Conservation (phyloP, 2,113 vertebrate species). For the Cyrtonyx montezumae region DNA sequence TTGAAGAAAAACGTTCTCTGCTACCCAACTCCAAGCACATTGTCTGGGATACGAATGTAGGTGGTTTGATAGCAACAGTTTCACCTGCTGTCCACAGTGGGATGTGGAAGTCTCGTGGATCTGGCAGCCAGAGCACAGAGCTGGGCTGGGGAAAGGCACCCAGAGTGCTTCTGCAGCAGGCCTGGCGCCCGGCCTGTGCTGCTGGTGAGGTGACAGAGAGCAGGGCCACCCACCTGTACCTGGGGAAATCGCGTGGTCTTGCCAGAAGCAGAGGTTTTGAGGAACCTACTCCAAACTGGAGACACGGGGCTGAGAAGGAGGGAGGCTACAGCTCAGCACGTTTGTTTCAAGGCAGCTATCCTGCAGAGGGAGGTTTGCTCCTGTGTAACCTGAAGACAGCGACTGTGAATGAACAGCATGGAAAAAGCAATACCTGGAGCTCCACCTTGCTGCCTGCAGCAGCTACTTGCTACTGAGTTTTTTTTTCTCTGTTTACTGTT, state of each 20-base stretch:
- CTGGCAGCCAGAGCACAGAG: neutral
- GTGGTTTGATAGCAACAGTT: neutral
- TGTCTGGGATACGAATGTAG: neutral
- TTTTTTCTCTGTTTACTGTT: neutral
- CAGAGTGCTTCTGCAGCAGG: neutral
- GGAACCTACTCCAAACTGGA: neutral
- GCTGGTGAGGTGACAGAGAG: fast-evolving
- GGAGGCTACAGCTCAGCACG: neutral
- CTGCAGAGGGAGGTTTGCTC: neutral
- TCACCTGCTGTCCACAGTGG: neutral
- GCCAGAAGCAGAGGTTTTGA: neutral
- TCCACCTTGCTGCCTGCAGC: neutral
- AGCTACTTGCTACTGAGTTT: neutral
- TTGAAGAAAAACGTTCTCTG: neutral
- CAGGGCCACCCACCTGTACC: neutral
- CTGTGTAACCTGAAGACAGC: neutral
- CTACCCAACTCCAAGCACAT: neutral
- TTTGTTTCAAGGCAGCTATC: conserved; percentile 16
- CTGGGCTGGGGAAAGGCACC: neutral
- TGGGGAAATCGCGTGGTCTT: neutral
- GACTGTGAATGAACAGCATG: fast-evolving
- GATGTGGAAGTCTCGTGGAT: neutral
- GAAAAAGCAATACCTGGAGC: neutral
- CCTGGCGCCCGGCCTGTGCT: fast-evolving
- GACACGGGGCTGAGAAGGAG: neutral